Evolutionary conservation across 2,888 invertebrate genomes (phyloP).

Genomic region (Microctonus hyperodae): DNA sequence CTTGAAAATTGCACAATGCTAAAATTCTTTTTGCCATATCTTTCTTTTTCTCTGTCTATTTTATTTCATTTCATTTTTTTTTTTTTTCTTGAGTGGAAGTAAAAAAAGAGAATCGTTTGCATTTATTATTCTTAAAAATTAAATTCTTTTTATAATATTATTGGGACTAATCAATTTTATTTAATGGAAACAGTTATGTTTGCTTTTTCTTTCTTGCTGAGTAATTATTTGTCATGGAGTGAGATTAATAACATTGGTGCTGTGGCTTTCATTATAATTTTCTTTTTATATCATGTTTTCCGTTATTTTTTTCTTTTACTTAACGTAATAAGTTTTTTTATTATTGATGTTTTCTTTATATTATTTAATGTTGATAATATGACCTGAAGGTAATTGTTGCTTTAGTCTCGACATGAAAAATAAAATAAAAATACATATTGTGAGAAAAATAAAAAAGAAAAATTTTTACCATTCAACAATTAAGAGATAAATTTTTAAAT

Average conservation of each 20-base stretch:
- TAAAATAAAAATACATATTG: background rate
- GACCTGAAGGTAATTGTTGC: slow-evolving; percentile 4
- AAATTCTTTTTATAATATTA: background rate
- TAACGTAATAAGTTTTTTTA: background rate
- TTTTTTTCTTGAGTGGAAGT: background rate
- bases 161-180: background rate
- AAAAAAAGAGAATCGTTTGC: background rate
- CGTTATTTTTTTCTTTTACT: background rate
- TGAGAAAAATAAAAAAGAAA: background rate
- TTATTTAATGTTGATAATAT: slow-evolving; percentile 2
- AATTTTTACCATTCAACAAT: background rate
- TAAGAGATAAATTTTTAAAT: background rate
- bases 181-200: background rate
- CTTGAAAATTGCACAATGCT: background rate
- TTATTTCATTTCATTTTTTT: no score
- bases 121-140: background rate
- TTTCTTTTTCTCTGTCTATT: no score
- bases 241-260: background rate
- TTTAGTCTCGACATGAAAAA: background rate
- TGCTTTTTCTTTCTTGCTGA: slow-evolving; percentile 6
- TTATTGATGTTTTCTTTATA: background rate
- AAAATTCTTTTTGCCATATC: no score
- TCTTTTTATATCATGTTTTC: background rate
- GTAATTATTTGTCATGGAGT: background rate
- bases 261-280: background rate